These are phyloP conservation scores for Vandiemenella viatica DNA, from an alignment of 2,888 invertebrate species.

Conservation along the genomic window DNA sequence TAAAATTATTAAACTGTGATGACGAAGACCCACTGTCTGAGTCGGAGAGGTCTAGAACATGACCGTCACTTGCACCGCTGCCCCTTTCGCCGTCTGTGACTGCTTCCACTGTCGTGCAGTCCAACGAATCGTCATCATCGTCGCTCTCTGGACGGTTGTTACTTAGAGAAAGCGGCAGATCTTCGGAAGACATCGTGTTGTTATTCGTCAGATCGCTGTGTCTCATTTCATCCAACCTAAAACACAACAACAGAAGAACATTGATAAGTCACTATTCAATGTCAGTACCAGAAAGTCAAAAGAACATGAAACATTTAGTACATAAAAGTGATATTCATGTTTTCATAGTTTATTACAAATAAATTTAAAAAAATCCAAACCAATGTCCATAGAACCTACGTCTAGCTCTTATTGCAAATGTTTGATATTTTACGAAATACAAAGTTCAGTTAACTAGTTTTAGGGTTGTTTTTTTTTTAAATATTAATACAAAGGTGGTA, in stretches of 20 bases:
- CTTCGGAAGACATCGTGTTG: constrained; percentile 28
- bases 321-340: neutral
- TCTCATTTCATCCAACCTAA: constrained; percentile 17
- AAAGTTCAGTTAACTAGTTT: too few relatives aligned
- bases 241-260: neutral
- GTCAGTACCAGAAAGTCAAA: neutral
- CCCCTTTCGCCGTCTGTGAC: constrained; percentile 53
- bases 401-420: too few relatives aligned
- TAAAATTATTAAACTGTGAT: too few relatives aligned
- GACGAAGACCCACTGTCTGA: too few relatives aligned
- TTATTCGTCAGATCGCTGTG: constrained; percentile 31
- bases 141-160: constrained; percentile 34
- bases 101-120: constrained; percentile 26
- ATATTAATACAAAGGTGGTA: too few relatives aligned
- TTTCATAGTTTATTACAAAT: neutral
- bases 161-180: constrained; percentile 23
- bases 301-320: neutral
- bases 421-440: too few relatives aligned
- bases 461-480: too few relatives aligned
- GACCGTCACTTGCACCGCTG: constrained; percentile 41
- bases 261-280: neutral
- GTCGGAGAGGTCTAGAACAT: constrained; percentile 37
- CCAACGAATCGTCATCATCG: constrained; percentile 37
- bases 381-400: too few relatives aligned
- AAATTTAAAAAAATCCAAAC: too few relatives aligned